These are phyloP conservation scores for Panzeria rudis DNA, from an alignment of 2,888 invertebrate species.

Conservation along the genomic window DNA sequence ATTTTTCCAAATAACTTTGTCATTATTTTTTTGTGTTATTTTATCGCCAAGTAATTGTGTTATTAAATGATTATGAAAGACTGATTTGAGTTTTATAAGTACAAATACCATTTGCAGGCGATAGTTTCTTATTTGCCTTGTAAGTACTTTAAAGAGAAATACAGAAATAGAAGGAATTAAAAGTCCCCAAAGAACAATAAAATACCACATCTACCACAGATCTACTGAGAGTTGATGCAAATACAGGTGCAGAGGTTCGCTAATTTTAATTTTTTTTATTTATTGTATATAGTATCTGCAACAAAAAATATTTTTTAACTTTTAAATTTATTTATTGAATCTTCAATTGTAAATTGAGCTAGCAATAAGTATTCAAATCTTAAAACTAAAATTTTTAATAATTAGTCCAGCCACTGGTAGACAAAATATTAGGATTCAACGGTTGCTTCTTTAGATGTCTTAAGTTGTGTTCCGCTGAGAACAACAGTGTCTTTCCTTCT, in stretches of 20 bases:
- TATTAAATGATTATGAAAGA: slow-evolving; percentile 31
- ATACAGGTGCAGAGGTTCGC: slow-evolving; percentile 27
- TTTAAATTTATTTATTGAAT: no score
- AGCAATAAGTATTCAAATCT: no score
- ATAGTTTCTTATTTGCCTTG: slow-evolving; percentile 1
- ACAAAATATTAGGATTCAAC: no score
- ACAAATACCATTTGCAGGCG: not conserved
- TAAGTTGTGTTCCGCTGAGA: no score
- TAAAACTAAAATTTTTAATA: no score
- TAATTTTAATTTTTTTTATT: not conserved
- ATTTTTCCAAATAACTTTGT: slow-evolving; percentile 29
- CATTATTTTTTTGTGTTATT: not conserved
- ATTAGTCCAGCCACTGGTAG: no score
- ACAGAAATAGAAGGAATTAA: slow-evolving; percentile 33
- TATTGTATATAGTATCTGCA: no score
- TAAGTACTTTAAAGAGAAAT: slow-evolving; percentile 20
- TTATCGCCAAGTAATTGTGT: slow-evolving; percentile 38
- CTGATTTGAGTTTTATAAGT: slow-evolving; percentile 37
- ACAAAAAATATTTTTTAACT: no score
- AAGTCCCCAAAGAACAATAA: slow-evolving; percentile 61
- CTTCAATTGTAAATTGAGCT: no score
- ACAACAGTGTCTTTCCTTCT: no score
- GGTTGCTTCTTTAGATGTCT: no score
- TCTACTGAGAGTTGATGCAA: slow-evolving; percentile 23
- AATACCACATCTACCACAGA: slow-evolving; percentile 63